Evolutionary conservation across 2,888 invertebrate genomes (phyloP).

Genomic region (Brachypalpus laphriformis): DNA sequence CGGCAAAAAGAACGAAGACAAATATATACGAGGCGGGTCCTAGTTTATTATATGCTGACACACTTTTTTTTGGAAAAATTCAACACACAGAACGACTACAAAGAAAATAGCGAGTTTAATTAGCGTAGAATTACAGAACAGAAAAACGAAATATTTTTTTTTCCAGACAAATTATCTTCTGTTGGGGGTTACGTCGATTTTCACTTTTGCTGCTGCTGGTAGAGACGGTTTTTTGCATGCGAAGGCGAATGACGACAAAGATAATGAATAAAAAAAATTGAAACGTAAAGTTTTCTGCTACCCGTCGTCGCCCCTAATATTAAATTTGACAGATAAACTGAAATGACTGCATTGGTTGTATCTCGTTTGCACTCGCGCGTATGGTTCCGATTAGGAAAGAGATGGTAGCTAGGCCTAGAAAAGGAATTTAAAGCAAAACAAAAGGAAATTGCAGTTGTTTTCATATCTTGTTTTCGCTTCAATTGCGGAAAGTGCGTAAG

Average conservation of each 20-base stretch:
- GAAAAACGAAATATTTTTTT: neutral
- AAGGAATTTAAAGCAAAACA: constrained; percentile 64
- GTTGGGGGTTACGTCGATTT: constrained; percentile 35
- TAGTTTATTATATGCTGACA: constrained; percentile 62
- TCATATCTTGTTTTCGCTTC: constrained; percentile 30
- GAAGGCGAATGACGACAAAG: constrained; percentile 53
- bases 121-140: constrained; percentile 3
- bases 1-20: constrained; percentile 48
- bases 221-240: constrained; percentile 36
- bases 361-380: constrained; percentile 32
- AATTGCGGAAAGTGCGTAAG: neutral
- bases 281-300: constrained; percentile 37
- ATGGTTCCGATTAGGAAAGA: neutral
- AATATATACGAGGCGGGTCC: constrained; percentile 44
- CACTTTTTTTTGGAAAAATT: constrained; percentile 31
- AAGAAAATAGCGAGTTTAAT: constrained; percentile 21
- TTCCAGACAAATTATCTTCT: constrained; percentile 6
- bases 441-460: constrained; percentile 62
- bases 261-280: constrained; percentile 59
- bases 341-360: constrained; percentile 62
- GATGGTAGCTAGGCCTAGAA: neutral
- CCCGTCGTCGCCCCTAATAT: constrained; percentile 27
- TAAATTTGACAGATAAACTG: constrained; percentile 64
- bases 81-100: constrained; percentile 13
- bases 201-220: constrained; percentile 47